Percentiles rank a stretch among this genome's conserved stretches.
These are phyloP conservation scores for Tachysurus vachellii DNA, from an alignment of 2,113 vertebrate genomes.

Conservation along the genomic window DNA sequence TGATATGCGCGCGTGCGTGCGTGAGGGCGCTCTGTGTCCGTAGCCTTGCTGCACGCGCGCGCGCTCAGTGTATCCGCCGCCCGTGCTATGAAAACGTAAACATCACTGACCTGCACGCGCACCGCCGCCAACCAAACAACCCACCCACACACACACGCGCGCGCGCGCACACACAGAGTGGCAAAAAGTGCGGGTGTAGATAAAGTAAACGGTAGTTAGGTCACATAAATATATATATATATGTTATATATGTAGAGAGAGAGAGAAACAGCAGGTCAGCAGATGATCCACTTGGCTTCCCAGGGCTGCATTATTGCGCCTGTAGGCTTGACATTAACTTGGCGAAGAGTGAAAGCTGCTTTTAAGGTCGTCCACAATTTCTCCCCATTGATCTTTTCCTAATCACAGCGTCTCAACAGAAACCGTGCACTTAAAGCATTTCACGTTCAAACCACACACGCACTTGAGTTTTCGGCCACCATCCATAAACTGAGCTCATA, in stretches of 20 bases:
- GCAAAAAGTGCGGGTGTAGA: background rate
- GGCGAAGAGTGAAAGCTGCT: conserved; percentile 46
- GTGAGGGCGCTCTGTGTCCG: background rate
- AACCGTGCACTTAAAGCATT: background rate
- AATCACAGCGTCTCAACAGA: background rate
- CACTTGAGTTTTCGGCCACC: background rate
- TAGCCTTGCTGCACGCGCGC: conserved; percentile 1
- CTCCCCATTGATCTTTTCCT: conserved; percentile 15
- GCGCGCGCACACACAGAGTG: background rate
- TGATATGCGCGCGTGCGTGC: conserved; percentile 8
- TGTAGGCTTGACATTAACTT: conserved; percentile 59
- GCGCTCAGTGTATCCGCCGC: conserved; percentile 26
- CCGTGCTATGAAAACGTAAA: conserved; percentile 51
- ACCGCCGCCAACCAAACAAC: conserved; percentile 10
- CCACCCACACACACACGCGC: conserved; percentile 3
- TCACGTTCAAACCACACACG: background rate
- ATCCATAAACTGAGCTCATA: background rate
- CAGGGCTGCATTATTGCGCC: conserved; percentile 58
- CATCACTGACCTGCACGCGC: conserved; percentile 51
- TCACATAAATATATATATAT: background rate
- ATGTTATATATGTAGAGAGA: background rate
- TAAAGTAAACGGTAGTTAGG: background rate
- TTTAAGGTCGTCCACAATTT: conserved; percentile 56
- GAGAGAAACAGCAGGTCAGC: conserved; percentile 56
- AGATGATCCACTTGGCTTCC: conserved; percentile 57